These are phyloP conservation scores for Kradibia gibbosae DNA, from an alignment of 1,140 invertebrate species.

Conservation along the genomic window DNA sequence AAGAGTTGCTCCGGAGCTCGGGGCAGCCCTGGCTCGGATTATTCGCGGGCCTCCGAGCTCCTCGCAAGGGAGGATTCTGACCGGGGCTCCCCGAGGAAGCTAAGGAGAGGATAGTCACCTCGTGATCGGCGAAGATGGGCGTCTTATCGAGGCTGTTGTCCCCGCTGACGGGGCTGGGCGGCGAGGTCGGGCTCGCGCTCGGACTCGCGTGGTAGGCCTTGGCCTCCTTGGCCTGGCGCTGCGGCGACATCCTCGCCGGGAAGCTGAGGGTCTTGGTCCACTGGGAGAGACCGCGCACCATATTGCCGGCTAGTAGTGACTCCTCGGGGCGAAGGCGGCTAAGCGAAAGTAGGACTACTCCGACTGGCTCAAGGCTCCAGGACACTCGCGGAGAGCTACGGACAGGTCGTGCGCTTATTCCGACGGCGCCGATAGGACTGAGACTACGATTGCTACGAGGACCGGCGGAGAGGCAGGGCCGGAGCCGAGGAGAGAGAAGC, in stretches of 20 bases:
- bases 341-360: too few relatives aligned
- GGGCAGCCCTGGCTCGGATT: background rate
- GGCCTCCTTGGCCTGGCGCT: slow-evolving; percentile 80
- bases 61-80: background rate
- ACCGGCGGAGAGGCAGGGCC: too few relatives aligned
- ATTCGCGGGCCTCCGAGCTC: background rate
- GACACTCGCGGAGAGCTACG: background rate
- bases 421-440: slow-evolving; percentile 9
- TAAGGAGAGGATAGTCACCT: slow-evolving; percentile 56
- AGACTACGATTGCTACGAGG: too few relatives aligned
- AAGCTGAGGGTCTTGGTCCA: slow-evolving; percentile 92
- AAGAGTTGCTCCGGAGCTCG: background rate
- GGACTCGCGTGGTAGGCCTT: slow-evolving; percentile 67
- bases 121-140: slow-evolving; percentile 66
- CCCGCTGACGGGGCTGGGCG: slow-evolving; percentile 69
- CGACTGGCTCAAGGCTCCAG: too few relatives aligned
- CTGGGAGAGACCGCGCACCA: slow-evolving; percentile 88
- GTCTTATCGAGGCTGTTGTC: slow-evolving; percentile 69
- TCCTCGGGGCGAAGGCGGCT: background rate
- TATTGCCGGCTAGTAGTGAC: slow-evolving; percentile 60
- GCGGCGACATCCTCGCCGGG: slow-evolving; percentile 84
- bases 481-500: background rate
- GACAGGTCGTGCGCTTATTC: background rate
- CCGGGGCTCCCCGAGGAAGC: background rate
- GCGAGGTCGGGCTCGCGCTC: slow-evolving; percentile 71